Conservation (phyloP, 2,888 invertebrate species). For the Habroteleia sp. region DNA sequence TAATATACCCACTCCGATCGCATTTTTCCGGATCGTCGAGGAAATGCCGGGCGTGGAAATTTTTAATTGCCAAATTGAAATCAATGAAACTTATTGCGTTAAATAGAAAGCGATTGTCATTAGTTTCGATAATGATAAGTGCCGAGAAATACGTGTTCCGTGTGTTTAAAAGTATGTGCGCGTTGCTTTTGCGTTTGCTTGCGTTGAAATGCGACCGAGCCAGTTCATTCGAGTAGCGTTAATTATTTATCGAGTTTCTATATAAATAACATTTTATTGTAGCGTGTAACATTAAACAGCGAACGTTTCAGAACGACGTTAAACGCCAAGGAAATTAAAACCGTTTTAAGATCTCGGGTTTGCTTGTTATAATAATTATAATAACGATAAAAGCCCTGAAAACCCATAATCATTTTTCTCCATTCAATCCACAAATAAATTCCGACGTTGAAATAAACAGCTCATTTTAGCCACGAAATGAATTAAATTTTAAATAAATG, state of each 20-base stretch:
- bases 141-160: slow-evolving; percentile 9
- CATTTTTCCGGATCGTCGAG: slow-evolving; percentile 21
- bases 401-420: slow-evolving; percentile 7
- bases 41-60: too few species aligned
- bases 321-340: slow-evolving; percentile 30
- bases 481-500: slow-evolving; percentile 41
- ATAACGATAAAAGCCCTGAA: background rate
- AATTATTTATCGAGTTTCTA: slow-evolving; percentile 43
- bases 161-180: slow-evolving; percentile 12
- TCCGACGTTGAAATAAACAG: slow-evolving; percentile 9
- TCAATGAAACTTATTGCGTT: background rate
- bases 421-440: slow-evolving; percentile 23
- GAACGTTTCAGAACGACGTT: slow-evolving; percentile 4
- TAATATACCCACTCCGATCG: too few species aligned
- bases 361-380: slow-evolving; percentile 10
- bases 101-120: slow-evolving; percentile 14
- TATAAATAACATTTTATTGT: slow-evolving; percentile 43
- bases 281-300: slow-evolving; percentile 27
- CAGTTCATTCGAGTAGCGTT: slow-evolving; percentile 20
- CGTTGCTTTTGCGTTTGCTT: too few species aligned
- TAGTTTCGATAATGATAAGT: slow-evolving; percentile 30
- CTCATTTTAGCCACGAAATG: slow-evolving; percentile 8
- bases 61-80: slow-evolving; percentile 16
- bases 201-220: slow-evolving; percentile 3
- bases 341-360: slow-evolving; percentile 5